These are phyloP conservation scores for Drosophila flavopinicola DNA, from an alignment of 2,888 invertebrate species.

Conservation along the genomic window DNA sequence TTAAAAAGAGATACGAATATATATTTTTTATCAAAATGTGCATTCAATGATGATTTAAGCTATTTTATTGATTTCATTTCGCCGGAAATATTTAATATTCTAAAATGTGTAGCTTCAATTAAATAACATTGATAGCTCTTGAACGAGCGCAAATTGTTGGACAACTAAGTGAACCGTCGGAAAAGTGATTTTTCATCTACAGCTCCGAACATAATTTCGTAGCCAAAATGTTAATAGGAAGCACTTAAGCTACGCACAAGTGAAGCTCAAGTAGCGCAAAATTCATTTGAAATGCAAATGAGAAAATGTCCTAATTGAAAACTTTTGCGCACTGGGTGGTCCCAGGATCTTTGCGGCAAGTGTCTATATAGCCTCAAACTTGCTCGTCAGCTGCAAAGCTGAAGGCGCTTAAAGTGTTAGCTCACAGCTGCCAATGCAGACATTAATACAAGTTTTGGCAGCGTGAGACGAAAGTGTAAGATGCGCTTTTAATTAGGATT, in stretches of 20 bases:
- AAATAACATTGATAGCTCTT: neutral
- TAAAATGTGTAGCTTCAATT: neutral
- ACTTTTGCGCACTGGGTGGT: constrained; percentile 53
- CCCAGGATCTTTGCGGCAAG: constrained; percentile 4
- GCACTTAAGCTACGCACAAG: constrained; percentile 56
- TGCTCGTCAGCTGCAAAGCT: constrained; percentile 17
- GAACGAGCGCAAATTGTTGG: constrained; percentile 13
- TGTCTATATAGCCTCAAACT: constrained; percentile 5
- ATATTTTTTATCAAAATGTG: too few relatives aligned
- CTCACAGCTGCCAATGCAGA: constrained; percentile 53
- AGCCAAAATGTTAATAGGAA: constrained; percentile 54
- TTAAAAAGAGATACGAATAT: too few relatives aligned
- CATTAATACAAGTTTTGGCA: constrained; percentile 47
- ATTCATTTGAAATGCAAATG: constrained; percentile 78
- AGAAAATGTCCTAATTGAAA: constrained; percentile 73
- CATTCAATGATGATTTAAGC: too few relatives aligned
- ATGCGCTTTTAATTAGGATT: constrained; percentile 68
- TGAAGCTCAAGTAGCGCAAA: constrained; percentile 59
- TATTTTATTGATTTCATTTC: too few relatives aligned
- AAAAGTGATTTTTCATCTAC: constrained; percentile 30
- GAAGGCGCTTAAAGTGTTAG: constrained; percentile 67
- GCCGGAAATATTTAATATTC: too few relatives aligned
- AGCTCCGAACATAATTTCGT: constrained; percentile 16
- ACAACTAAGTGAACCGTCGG: constrained; percentile 19
- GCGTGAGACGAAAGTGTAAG: constrained; percentile 34